Conservation (phyloP, 2,113 vertebrate genomes). For the Todiramphus saurophagus region DNA sequence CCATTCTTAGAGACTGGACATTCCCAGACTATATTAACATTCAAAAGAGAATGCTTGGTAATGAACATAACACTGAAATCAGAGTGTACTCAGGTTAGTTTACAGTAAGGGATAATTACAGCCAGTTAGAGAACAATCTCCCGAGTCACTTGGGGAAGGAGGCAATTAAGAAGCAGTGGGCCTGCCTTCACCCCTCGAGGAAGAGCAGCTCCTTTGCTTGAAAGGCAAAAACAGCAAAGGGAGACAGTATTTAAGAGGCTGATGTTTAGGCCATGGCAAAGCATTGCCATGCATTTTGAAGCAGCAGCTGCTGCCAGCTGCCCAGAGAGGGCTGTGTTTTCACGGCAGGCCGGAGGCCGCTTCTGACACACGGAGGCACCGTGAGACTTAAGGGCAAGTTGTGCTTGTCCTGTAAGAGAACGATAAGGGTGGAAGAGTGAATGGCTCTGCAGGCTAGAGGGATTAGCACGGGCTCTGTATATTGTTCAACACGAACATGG, state of each 20-base stretch:
- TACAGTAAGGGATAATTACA: slow-evolving; percentile 46
- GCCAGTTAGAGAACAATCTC: slow-evolving; percentile 12
- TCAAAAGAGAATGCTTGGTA: not conserved
- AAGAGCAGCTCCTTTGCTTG: not conserved
- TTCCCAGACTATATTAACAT: slow-evolving; percentile 24
- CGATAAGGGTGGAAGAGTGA: not conserved
- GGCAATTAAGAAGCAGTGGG: not conserved
- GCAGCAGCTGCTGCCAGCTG: not conserved
- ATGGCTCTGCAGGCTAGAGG: not conserved
- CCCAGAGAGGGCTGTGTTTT: not conserved
- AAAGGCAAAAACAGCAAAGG: not conserved
- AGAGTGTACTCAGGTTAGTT: not conserved
- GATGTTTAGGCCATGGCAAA: not conserved
- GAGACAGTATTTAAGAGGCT: not conserved
- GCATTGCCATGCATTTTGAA: not conserved
- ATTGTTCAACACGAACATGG: not conserved
- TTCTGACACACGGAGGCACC: accelerated
- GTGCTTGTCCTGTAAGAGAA: not conserved
- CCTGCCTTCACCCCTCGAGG: not conserved
- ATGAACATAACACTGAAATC: not conserved
- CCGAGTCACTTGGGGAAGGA: not conserved
- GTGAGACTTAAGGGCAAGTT: not conserved
- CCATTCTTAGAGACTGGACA: not conserved
- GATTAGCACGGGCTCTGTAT: not conserved
- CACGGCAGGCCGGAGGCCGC: not conserved